Evolutionary conservation across 2,888 invertebrate species (phyloP).

Genomic region (Lampropteryx suffumata): DNA sequence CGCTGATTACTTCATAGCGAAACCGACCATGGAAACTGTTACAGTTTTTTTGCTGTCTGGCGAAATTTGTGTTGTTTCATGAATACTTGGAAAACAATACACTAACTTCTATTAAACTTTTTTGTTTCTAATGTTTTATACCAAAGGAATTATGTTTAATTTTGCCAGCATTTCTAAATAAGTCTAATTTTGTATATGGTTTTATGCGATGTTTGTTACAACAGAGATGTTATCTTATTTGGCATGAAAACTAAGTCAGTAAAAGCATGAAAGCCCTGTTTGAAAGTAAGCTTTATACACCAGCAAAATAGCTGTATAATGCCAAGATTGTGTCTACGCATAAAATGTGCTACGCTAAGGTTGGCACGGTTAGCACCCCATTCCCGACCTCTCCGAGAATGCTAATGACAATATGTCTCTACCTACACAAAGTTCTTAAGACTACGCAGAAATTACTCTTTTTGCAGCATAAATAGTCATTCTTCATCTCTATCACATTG

Average conservation of each 20-base stretch:
- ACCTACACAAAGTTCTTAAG: constrained; percentile 12
- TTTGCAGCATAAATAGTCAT: neutral
- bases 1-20: constrained; percentile 74
- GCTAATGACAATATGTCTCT: constrained; percentile 32
- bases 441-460: constrained; percentile 1
- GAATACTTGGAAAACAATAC: constrained; percentile 35
- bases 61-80: constrained; percentile 45
- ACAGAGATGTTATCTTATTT: constrained; percentile 8
- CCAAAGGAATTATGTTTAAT: too few relatives aligned
- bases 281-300: constrained; percentile 23
- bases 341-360: constrained; percentile 24
- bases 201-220: too few relatives aligned
- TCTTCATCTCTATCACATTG: neutral
- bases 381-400: constrained; percentile 31
- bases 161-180: too few relatives aligned
- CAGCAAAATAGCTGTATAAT: constrained; percentile 26
- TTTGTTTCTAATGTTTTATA: too few relatives aligned
- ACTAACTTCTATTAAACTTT: constrained; percentile 8
- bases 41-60: constrained; percentile 57
- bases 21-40: constrained; percentile 70
- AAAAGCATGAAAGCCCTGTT: constrained; percentile 23
- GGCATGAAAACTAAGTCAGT: constrained; percentile 15
- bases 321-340: constrained; percentile 34
- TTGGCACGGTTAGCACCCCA: constrained; percentile 27
- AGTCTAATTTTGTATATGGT: too few relatives aligned